These are phyloP conservation scores for Sebastes hubbsi DNA, from an alignment of 2,797 vertebrate genomes.

Conservation along the genomic window DNA sequence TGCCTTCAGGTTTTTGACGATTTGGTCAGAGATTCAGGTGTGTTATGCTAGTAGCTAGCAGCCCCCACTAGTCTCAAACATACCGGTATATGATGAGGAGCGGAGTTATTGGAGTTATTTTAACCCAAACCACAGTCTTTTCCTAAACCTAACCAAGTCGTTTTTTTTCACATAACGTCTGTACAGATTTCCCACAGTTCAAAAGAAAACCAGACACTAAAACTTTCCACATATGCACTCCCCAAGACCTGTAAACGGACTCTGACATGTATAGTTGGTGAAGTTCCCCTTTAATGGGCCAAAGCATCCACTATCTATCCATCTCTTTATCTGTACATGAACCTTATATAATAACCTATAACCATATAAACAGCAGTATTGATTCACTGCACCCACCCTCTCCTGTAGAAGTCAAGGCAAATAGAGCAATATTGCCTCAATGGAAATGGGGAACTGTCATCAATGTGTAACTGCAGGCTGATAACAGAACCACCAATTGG, in stretches of 20 bases:
- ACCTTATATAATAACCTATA: not conserved
- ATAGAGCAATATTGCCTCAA: slow-evolving; percentile 57
- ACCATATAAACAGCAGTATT: slow-evolving; percentile 9
- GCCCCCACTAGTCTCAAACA: too few species aligned
- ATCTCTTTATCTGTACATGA: not conserved
- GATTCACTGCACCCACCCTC: slow-evolving; percentile 24
- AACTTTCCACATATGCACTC: not conserved
- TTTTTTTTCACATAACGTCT: too few species aligned
- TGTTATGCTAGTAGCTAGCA: too few species aligned
- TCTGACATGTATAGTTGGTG: not conserved
- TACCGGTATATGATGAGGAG: too few species aligned
- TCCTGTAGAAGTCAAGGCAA: slow-evolving; percentile 44
- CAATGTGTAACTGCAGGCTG: slow-evolving; percentile 80
- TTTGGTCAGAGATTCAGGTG: too few species aligned
- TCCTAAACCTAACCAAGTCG: too few species aligned
- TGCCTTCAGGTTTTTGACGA: not conserved
- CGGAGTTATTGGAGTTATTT: too few species aligned
- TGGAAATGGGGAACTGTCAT: slow-evolving; percentile 73
- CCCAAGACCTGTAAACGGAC: not conserved
- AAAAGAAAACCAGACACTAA: not conserved
- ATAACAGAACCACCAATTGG: slow-evolving; percentile 69
- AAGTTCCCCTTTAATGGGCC: not conserved
- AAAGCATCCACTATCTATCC: slow-evolving; percentile 3
- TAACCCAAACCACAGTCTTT: too few species aligned
- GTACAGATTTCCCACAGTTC: not conserved